Evolutionary conservation across 1,140 invertebrate species (phyloP).

Genomic region (Centruroides vittatus): DNA sequence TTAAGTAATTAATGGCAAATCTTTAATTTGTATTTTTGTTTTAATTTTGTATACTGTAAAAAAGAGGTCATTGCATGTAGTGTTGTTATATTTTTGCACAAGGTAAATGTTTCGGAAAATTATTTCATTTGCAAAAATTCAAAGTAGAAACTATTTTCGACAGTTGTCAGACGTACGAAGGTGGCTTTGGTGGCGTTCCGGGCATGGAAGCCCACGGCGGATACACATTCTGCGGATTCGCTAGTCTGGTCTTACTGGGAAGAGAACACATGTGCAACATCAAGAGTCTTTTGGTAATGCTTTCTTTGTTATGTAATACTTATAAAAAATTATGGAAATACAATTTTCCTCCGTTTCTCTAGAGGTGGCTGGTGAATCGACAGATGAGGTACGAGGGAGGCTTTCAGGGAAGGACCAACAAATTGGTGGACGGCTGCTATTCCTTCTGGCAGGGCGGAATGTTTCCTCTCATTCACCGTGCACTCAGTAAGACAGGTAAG

Average conservation of each 20-base stretch:
- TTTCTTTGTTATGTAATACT: neutral
- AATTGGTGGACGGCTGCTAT: constrained; percentile 96
- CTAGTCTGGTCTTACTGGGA: constrained; percentile 66
- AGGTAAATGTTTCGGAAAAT: no score
- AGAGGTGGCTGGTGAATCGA: constrained; percentile 28
- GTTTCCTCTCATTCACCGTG: constrained; percentile 58
- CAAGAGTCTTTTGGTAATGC: constrained; percentile 51
- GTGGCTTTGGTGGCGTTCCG: constrained; percentile 87
- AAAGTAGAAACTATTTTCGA: constrained; percentile 5
- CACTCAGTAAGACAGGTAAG: constrained; percentile 35
- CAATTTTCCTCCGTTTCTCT: no score
- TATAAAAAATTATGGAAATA: no score
- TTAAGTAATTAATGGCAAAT: no score
- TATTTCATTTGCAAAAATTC: neutral
- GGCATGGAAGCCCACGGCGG: constrained; percentile 97
- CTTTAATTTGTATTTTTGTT: no score
- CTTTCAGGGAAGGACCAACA: constrained; percentile 75
- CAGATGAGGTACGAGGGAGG: constrained; percentile 36
- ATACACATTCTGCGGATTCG: constrained; percentile 92
- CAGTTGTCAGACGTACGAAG: constrained; percentile 68
- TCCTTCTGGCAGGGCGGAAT: constrained; percentile 95
- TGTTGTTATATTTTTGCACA: no score
- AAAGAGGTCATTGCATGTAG: no score
- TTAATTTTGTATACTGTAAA: no score
- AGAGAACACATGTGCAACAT: constrained; percentile 64